A percentile compares a stretch with the other conserved stretches of the same genome.
phyloP scores from a whole-genome alignment of 1,140 invertebrate species.

The Diachasma alloeum region DNA sequence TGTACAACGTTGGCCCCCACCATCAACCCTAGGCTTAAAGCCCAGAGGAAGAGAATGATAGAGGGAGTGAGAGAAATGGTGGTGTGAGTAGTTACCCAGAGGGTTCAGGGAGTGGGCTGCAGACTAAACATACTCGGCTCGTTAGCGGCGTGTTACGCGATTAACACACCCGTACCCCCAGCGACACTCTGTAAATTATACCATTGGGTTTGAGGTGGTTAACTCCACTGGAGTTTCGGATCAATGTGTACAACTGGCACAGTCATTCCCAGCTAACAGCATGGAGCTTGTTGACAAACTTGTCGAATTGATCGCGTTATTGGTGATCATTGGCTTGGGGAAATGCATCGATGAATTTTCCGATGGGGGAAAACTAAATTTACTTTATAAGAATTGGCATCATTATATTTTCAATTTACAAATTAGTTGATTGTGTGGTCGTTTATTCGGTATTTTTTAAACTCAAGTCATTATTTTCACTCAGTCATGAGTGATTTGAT shows the following conservation, averaged over 20 bases:
- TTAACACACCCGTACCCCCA: constrained; percentile 37
- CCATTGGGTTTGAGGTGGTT: constrained; percentile 17
- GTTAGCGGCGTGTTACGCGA: constrained; percentile 42
- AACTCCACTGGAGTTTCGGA: not conserved
- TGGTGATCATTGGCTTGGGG: not conserved
- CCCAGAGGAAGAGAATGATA: not conserved
- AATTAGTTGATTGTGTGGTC: no score
- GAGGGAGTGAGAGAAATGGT: not conserved
- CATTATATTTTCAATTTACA: no score
- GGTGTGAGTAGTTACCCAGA: not conserved
- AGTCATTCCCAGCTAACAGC: constrained; percentile 14
- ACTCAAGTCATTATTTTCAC: no score
- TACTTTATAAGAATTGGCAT: no score
- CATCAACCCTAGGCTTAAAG: not conserved
- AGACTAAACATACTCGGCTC: constrained; percentile 38
- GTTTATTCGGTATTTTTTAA: no score
- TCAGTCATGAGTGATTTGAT: no score
- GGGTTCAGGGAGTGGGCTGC: not conserved
- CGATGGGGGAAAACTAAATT: no score
- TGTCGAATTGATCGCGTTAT: constrained; percentile 28
- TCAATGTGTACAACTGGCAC: constrained; percentile 10
- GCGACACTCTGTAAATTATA: constrained; percentile 40
- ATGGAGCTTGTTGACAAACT: constrained; percentile 29
- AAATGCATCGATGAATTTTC: not conserved
- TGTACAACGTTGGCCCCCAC: constrained; percentile 5